These are phyloP conservation scores for Mylabris phalerata DNA, from an alignment of 1,140 invertebrate genomes.

Conservation along the genomic window DNA sequence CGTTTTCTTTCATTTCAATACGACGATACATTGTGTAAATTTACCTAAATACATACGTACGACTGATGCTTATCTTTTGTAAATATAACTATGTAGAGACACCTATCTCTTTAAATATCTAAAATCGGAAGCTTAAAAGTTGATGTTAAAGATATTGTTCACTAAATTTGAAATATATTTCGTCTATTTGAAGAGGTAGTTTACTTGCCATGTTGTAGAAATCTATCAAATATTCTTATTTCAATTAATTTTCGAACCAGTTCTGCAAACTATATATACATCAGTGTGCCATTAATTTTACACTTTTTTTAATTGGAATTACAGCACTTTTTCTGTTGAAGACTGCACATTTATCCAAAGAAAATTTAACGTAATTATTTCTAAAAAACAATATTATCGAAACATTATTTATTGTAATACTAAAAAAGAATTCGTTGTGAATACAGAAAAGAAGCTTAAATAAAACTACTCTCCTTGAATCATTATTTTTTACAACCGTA, in stretches of 20 bases:
- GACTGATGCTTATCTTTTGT: conserved; percentile 31
- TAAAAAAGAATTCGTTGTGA: conserved; percentile 45
- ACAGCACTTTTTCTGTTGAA: conserved; percentile 20
- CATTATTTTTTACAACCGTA: not conserved
- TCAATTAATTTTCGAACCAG: too few species aligned
- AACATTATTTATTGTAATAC: conserved; percentile 28
- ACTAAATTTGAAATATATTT: not conserved
- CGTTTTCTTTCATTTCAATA: too few species aligned
- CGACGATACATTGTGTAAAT: not conserved
- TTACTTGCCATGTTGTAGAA: conserved; percentile 20
- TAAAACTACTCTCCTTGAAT: conserved; percentile 49
- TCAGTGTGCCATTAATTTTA: conserved; percentile 20
- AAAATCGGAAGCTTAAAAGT: conserved; percentile 5
- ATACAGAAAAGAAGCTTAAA: conserved; percentile 41
- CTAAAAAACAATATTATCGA: not conserved
- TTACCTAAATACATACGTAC: conserved; percentile 14
- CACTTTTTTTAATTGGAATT: conserved; percentile 3
- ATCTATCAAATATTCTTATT: conserved; percentile 8
- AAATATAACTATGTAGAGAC: conserved; percentile 20
- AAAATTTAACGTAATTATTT: conserved; percentile 13
- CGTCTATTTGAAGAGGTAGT: conserved; percentile 21
- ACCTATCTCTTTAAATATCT: conserved; percentile 15
- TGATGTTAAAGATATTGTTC: conserved; percentile 13
- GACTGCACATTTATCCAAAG: conserved; percentile 34
- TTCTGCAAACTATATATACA: conserved; percentile 8